Base-by-base conservation (phyloP, 2,113 vertebrate species). In the Pelodiscus sinensis region DNA sequence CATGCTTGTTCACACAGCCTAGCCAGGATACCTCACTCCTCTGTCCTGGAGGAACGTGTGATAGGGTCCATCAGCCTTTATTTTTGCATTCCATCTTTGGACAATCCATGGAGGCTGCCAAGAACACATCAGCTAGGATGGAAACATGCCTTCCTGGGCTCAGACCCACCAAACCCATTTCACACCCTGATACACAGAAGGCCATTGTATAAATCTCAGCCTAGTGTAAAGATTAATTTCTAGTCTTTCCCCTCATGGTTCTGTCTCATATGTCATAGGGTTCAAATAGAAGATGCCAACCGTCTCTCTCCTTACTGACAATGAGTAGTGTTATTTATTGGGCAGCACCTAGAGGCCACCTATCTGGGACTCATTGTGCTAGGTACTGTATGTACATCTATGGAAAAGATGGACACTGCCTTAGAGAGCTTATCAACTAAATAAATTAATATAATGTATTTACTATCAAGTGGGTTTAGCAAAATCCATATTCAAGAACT, bases 251-350 rank as follows among this genome's bases (percentile, higher is more conserved):
- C 60, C 29, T 62, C 29, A 62, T 11, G 27, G 60, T 62, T 29
- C 60, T 62, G 27, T 16, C 27, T 62, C 13, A 73, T 73, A 2
- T 1, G 56, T 4, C 1, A 0, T 1, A 8, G 81, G 51, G 58
- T 2, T 27, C 27, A 31, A 75, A 80, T 51, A 14, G 10, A 73
- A 79, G n/a, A 55, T 44, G 68, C 7, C 22, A 13, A 4, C 4
- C n/a, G 19, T 5, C 52, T 2, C n/a, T 55, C 56, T 1, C 6
- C 31, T 2, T 14, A 9, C 1, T n/a, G 78, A 24, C 2, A 21
- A 3, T 25, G 18, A 38, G 5, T 52, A 9, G 11, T 3, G 7
- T 11, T 35, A 21, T 55, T 35, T 80, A 55, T 11, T n/a, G 18
- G 29, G 9, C 31, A 79, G 51, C 38, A 77, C 65, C 54, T 79